Evolutionary conservation across 2,797 vertebrate species (phyloP), one percentile per base, ranked within the genome.

Genomic region (Sebastolobus altivelis): DNA sequence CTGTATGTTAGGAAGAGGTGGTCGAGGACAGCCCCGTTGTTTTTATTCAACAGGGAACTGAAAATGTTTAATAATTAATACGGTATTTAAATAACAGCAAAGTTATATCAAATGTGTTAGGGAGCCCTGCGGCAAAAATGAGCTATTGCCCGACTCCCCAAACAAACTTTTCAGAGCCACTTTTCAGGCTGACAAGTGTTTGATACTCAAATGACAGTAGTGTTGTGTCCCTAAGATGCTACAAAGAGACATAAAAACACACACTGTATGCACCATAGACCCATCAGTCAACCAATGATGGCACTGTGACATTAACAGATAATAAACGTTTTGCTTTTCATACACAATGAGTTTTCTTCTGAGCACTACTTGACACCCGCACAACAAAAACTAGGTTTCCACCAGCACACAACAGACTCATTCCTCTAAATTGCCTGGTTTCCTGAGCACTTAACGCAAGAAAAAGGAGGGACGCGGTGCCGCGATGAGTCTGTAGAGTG

Each of bases 371-470:
- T n/a, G 35, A 80, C 72, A 49, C 3, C 0, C n/a, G 3, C 56
- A 40, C 75, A 77, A 75, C n/a, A 79, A 52, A 84, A 80, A 25
- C 27, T 9, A 16, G 5, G 5, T 71, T 49, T 70, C 65, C 72
- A 46, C 3, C 46, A 10, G 4, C 37, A n/a, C 65, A 63, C 54
- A 54, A 38, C 49, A 55, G 66, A 33, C 60, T 78, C 3, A 65
- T 82, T 77, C 58, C 37, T 75, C 62, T 49, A 58, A 87, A 88
- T 80, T 59, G 67, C 69, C 75, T 78, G 38, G 8, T 74, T 86
- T 81, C 65, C 33, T 38, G 54, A 85, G 72, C 76, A 72, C 75
- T 82, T 72, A 72, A 52, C n/a, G 8, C 52, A 69, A 68, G 78
- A 73, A 83, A 71, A 68, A 65, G 13, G 22, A 75, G 55, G 62